These are phyloP conservation scores for Penaeus chinensis DNA, from an alignment of 1,140 invertebrate species.

Conservation along the genomic window DNA sequence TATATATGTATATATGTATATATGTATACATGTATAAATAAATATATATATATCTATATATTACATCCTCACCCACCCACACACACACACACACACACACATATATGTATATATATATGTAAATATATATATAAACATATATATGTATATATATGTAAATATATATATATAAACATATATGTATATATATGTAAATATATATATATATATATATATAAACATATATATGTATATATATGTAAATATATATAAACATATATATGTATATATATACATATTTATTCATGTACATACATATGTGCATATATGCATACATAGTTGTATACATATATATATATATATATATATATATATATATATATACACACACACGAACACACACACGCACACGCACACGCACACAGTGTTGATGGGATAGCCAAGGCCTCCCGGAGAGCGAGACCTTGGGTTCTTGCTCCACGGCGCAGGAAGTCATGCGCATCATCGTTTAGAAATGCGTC, in stretches of 20 bases:
- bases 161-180: background rate
- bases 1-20: background rate
- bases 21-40: background rate
- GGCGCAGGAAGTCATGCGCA: too few relatives aligned
- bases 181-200: too few relatives aligned
- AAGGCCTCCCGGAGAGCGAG: too few relatives aligned
- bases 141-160: background rate
- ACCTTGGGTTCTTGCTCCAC: too few relatives aligned
- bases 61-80: background rate
- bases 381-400: background rate
- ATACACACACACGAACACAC: background rate
- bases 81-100: background rate
- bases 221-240: too few relatives aligned
- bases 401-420: background rate
- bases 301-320: too few relatives aligned
- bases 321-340: background rate
- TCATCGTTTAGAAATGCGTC: too few relatives aligned
- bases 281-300: too few relatives aligned
- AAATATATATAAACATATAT: too few relatives aligned
- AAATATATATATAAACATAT: background rate
- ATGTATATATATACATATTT: too few relatives aligned
- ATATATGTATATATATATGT: background rate
- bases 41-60: background rate
- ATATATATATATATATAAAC: too few relatives aligned
- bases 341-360: conserved; percentile 6